A percentile compares a stretch with the other conserved stretches of the same genome.
These are phyloP conservation scores for Brachyopa scutellaris DNA, from an alignment of 2,888 invertebrate species.

Conservation along the genomic window DNA sequence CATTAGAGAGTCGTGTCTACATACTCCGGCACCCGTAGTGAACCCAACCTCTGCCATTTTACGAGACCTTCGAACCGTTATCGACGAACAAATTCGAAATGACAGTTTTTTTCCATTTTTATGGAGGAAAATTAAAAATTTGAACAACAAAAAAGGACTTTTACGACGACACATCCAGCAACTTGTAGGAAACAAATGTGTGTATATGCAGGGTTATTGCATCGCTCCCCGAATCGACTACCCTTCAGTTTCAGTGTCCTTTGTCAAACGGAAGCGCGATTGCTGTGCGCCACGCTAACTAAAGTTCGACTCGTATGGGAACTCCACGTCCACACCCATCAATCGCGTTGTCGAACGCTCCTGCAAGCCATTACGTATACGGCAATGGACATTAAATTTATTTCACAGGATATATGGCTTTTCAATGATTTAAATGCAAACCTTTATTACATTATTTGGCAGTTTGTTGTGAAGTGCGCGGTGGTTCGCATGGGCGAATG, in stretches of 20 bases:
- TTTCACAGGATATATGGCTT: conserved; percentile 71
- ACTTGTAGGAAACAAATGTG: conserved; percentile 62
- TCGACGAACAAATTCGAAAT: conserved; percentile 70
- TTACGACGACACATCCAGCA: conserved; percentile 66
- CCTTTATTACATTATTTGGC: conserved; percentile 72
- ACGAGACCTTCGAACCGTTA: conserved; percentile 71
- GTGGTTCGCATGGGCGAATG: conserved; percentile 8
- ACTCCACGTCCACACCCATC: conserved; percentile 38
- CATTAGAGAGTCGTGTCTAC: no score
- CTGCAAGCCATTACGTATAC: conserved; percentile 46
- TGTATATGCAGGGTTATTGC: not conserved
- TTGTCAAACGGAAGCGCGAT: conserved; percentile 46
- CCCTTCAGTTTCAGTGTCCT: not conserved
- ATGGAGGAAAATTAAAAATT: conserved; percentile 67
- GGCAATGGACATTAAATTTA: conserved; percentile 67
- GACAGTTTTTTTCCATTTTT: conserved; percentile 56
- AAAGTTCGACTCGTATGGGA: conserved; percentile 27
- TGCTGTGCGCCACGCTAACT: conserved; percentile 51
- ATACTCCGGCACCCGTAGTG: no score
- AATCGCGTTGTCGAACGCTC: conserved; percentile 43
- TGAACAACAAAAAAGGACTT: conserved; percentile 58
- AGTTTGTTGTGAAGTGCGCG: conserved; percentile 64
- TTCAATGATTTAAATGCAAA: conserved; percentile 73
- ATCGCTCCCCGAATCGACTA: not conserved
- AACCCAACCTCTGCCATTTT: conserved; percentile 63